Evolutionary conservation across 2,797 vertebrate genomes (phyloP), one percentile per base, ranked within the genome.

Genomic region (Malacoraja senta): DNA sequence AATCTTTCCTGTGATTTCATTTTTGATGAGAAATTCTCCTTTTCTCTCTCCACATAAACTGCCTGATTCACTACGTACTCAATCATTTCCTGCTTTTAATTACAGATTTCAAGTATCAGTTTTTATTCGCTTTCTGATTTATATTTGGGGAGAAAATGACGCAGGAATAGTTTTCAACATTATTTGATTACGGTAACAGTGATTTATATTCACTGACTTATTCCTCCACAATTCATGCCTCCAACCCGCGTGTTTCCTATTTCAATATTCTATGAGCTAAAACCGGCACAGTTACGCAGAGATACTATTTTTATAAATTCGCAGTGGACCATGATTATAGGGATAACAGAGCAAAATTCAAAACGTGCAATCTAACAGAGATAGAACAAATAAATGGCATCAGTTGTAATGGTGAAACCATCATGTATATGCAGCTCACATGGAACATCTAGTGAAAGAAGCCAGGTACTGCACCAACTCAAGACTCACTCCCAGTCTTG

Each of bases 401-500:
- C 44, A 38, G 35, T 91, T 74, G 68, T 65, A 91, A 44, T 91
- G 35, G 8, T 72, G 71, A 12, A 92, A 74, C 19, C 68, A 76
- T 17, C 58, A 6, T 76, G 68, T 53, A 44, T 76, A 44, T 76
- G 71, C 15, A 72, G 38, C 90, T 92, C 90, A 92, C 38, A 29
- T 92, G 90, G 24, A 92, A 74, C 71, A 92, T n/a, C 90, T 74
- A 58, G 38, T 74, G 90, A 92, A 76, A 44, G 90, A 76, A 92
- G 6, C 38, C 71, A 76, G 71, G 71, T 76, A 92, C 72, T 92
- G 38, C 90, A 92, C 68, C 71, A 92, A 29, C 76, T 53, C 21
- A 74, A 74, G 4, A 91, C 29, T 29, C 12, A 21, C 29, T 53
- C 68, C 90, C 68, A 21, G 72, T 53, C 71, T 53, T 29, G 65